These are phyloP conservation scores for Matsumurasca onukii DNA, from an alignment of 1,140 invertebrate species.

Conservation along the genomic window DNA sequence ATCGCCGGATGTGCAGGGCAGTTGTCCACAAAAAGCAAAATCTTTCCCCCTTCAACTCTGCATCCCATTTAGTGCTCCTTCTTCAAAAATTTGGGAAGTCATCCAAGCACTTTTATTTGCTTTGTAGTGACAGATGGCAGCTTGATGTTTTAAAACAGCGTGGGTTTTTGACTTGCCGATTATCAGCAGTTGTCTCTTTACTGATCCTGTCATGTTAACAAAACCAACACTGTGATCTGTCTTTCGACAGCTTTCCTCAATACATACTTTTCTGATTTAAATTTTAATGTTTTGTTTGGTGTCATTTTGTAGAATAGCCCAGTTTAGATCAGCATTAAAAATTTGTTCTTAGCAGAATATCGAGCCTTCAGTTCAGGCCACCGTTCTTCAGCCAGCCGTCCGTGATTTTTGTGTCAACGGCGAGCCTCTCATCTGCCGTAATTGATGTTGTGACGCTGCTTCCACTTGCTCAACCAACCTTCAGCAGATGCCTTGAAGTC, in stretches of 20 bases:
- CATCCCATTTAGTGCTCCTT: constrained; percentile 3
- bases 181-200: not conserved
- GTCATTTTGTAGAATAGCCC: not conserved
- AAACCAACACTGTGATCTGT: not conserved
- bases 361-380: not conserved
- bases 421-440: not conserved
- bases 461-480: constrained; percentile 4
- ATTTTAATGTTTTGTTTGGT: not conserved
- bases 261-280: not conserved
- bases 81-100: not conserved
- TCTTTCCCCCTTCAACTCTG: not conserved
- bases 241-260: not conserved
- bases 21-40: not conserved
- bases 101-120: not conserved
- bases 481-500: too few relatives aligned
- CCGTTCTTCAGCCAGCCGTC: not conserved
- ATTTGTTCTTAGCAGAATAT: not conserved
- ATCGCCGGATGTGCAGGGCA: constrained; percentile 4
- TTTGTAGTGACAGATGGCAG: not conserved
- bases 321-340: not conserved
- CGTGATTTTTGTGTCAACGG: not conserved
- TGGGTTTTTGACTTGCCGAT: constrained; percentile 1
- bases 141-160: constrained; percentile 6
- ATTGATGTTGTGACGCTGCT: constrained; percentile 1
- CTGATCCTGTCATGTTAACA: constrained; percentile 1